These are phyloP conservation scores for Sebastes diaconus DNA, from an alignment of 2,797 vertebrate species.

Conservation along the genomic window DNA sequence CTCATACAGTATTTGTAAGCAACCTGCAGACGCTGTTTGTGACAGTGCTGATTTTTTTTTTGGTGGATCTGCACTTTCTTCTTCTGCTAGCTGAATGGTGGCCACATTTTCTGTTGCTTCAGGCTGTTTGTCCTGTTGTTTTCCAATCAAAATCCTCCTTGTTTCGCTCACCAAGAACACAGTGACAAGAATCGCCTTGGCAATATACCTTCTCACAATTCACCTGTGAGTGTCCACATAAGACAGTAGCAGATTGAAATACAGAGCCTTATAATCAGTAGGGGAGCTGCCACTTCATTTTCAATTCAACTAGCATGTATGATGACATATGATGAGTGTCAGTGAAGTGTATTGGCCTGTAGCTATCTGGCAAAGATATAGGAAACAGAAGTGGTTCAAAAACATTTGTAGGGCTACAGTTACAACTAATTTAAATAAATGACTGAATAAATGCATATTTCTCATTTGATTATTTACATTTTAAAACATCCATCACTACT, in stretches of 20 bases:
- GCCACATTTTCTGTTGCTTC: neutral
- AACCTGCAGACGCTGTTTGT: neutral
- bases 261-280: neutral
- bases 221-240: neutral
- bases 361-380: neutral
- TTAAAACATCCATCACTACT: neutral
- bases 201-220: neutral
- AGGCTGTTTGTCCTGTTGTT: slow-evolving; percentile 6
- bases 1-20: neutral
- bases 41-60: neutral
- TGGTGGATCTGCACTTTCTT: neutral
- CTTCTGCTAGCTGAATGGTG: neutral
- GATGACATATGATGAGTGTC: neutral
- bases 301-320: neutral
- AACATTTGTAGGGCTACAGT: neutral
- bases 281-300: neutral
- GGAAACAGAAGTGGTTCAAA: neutral
- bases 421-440: neutral
- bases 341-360: neutral
- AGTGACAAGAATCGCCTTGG: neutral
- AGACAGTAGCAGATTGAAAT: neutral
- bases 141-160: slow-evolving; percentile 14
- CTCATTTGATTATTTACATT: neutral
- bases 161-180: slow-evolving; percentile 5
- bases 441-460: neutral